These are phyloP conservation scores for Drosophila tanythrix DNA, from an alignment of 2,888 invertebrate genomes.

Conservation along the genomic window DNA sequence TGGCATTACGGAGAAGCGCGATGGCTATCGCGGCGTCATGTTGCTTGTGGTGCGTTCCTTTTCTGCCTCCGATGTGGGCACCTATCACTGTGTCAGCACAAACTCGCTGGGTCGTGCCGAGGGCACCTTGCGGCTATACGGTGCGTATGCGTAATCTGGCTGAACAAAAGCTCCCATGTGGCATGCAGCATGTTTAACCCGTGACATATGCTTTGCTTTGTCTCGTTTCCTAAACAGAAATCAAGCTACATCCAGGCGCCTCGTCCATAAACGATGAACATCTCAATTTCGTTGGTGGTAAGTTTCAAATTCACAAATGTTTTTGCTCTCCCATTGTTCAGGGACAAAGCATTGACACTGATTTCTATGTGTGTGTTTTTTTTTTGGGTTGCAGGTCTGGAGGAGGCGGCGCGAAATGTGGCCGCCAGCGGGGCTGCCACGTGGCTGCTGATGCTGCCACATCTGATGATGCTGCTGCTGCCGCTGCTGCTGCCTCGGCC, in stretches of 20 bases:
- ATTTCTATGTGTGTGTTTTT: neutral
- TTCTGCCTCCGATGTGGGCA: slow-evolving; percentile 88
- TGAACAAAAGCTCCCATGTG: slow-evolving; percentile 21
- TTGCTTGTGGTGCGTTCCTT: slow-evolving; percentile 85
- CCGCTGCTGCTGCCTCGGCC: slow-evolving; percentile 42
- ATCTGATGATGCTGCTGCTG: slow-evolving; percentile 19
- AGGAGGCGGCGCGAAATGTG: slow-evolving; percentile 70
- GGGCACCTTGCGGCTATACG: slow-evolving; percentile 88
- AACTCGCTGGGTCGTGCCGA: slow-evolving; percentile 89
- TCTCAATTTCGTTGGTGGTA: slow-evolving; percentile 83
- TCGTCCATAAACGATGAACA: slow-evolving; percentile 84
- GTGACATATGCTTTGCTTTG: slow-evolving; percentile 9
- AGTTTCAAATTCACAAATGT: slow-evolving; percentile 20
- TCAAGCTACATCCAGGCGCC: slow-evolving; percentile 84
- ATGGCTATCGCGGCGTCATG: slow-evolving; percentile 85
- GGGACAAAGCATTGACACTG: slow-evolving; percentile 14
- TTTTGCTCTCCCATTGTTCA: slow-evolving; percentile 4
- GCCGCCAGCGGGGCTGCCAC: slow-evolving; percentile 40
- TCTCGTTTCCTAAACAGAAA: slow-evolving; percentile 75
- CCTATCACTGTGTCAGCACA: slow-evolving; percentile 91
- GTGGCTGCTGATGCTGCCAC: slow-evolving; percentile 26
- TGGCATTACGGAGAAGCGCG: slow-evolving; percentile 84
- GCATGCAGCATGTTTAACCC: slow-evolving; percentile 7
- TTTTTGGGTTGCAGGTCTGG: slow-evolving; percentile 58
- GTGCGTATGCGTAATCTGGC: slow-evolving; percentile 83